phyloP scores from a whole-genome alignment of 1,140 invertebrate species.

The Lerema accius region DNA sequence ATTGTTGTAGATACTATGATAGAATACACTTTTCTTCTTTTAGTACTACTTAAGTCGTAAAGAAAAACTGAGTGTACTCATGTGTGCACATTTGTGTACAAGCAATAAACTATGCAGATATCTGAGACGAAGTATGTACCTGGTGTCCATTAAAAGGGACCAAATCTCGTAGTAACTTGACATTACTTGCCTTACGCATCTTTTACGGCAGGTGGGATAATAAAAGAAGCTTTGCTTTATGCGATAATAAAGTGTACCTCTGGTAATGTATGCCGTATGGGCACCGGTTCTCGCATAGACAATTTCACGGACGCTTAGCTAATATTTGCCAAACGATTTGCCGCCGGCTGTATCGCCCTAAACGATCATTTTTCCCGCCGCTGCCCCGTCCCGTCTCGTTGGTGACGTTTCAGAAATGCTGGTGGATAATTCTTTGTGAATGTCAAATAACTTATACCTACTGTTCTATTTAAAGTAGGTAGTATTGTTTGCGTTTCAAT shows the following conservation, averaged over 20 bases:
- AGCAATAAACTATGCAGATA: constrained; percentile 10
- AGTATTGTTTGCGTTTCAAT: too few relatives aligned
- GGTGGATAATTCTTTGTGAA: constrained; percentile 28
- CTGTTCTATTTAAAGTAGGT: constrained; percentile 47
- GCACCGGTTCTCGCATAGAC: constrained; percentile 50
- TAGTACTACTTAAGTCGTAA: too few relatives aligned
- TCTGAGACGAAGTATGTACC: constrained; percentile 16
- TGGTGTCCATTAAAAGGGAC: constrained; percentile 11
- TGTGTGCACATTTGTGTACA: too few relatives aligned
- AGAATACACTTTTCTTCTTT: too few relatives aligned
- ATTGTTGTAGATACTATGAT: too few relatives aligned
- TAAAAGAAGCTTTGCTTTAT: constrained; percentile 36
- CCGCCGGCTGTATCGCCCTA: constrained; percentile 48
- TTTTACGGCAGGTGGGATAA: constrained; percentile 35
- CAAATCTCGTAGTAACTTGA: constrained; percentile 4
- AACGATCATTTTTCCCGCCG: constrained; percentile 49
- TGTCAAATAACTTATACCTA: constrained; percentile 16
- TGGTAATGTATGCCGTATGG: constrained; percentile 53
- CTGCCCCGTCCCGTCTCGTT: constrained; percentile 38
- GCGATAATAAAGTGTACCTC: constrained; percentile 44
- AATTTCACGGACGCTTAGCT: constrained; percentile 73
- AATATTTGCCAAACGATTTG: constrained; percentile 73
- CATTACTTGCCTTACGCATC: constrained; percentile 18
- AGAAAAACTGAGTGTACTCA: too few relatives aligned
- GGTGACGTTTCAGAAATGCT: constrained; percentile 34